Evolutionary conservation across 2,113 vertebrate species (phyloP).

Genomic region (Apaloderma vittatum): DNA sequence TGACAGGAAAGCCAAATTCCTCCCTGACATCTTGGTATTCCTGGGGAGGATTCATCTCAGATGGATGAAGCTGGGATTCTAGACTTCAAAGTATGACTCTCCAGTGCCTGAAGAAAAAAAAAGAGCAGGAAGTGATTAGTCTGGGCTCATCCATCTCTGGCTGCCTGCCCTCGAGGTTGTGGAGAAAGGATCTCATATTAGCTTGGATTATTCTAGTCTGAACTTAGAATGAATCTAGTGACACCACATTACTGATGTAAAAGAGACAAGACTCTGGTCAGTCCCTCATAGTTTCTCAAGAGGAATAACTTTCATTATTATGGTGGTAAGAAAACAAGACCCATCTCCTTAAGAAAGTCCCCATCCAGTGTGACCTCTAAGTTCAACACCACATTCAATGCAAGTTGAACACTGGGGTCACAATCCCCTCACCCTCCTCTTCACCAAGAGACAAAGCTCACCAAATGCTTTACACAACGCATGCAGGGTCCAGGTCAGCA

Average conservation of each 20-base stretch:
- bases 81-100: background rate
- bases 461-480: background rate
- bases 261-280: background rate
- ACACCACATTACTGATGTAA: background rate
- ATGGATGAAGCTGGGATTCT: background rate
- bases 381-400: accelerated
- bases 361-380: accelerated
- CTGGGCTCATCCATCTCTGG: background rate
- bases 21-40: background rate
- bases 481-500: background rate
- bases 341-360: background rate
- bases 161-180: background rate
- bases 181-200: background rate
- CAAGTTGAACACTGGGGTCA: background rate
- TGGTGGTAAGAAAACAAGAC: background rate
- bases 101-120: background rate
- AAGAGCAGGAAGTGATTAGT: background rate
- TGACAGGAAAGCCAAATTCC: background rate
- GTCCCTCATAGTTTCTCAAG: background rate
- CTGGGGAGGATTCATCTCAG: accelerated
- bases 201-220: background rate
- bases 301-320: background rate
- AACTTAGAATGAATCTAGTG: background rate
- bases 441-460: background rate
- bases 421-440: background rate